Evolutionary conservation across 2,797 vertebrate genomes (phyloP), one percentile per base, ranked within the genome.

Genomic region (Graptemys geographica): DNA sequence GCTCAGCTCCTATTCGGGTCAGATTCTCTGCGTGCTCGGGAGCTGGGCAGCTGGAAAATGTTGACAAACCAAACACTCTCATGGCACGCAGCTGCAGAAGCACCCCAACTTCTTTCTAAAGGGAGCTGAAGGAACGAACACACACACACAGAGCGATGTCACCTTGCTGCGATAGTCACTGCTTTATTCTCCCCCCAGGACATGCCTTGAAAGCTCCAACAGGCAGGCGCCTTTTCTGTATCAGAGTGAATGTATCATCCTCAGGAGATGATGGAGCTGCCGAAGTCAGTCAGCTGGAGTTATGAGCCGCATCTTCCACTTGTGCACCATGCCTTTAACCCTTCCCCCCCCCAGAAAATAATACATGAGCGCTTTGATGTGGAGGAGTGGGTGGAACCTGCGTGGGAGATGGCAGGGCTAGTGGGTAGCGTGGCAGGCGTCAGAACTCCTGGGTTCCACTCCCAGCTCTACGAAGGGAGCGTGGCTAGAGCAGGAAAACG

Each of bases 221-320:
- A 11, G 95, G 94, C 96, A 96, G 93, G 90, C 92, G 91, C 92
- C 91, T 81, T 0, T 1, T 28, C 52, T 3, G 1, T 88, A 82
- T 52, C 52, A 47, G 3, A 88, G 83, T 55, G 86, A 93, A 92
- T 91, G 76, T 44, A 84, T 93, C 96, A 93, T 80, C 51, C 51
- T 51, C 84, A 3, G 1, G 28, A 94, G 92, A 84, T 4, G 53
- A 91, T 5, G 88, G 88, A 31, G 28, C 57, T 59, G 57, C 57
- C 57, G 31, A 59, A 31, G 57, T 11, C 28, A 31, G 86, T 57
- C 79, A 0, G 44, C 62, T 62, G 88, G 90, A 23, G 59, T 44
- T 2, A 1, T 13, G 82, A 96, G 91, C 90, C 90, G 86, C 86
- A 80, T 6, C 91, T 96, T 87, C 96, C 95, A 90, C 0, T 23